Conservation (phyloP, 2,888 invertebrate species). For the Zhuqinia jingwanae region DNA sequence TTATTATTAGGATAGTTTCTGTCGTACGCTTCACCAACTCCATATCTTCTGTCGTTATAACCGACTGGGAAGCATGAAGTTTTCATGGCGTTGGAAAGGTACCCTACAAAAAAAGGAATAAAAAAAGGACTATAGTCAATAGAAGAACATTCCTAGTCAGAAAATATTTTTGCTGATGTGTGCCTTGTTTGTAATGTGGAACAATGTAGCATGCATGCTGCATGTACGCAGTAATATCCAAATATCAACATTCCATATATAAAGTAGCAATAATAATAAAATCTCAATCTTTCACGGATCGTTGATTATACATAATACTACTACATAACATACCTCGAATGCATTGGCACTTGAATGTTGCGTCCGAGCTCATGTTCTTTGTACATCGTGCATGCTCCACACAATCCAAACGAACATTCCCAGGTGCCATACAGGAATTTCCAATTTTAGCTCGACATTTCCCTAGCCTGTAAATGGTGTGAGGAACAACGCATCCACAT, state of each 20-base stretch:
- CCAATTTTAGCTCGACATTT: constrained; percentile 77
- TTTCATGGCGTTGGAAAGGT: constrained; percentile 69
- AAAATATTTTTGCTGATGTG: too few relatives aligned
- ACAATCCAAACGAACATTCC: constrained; percentile 73
- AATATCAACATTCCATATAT: not conserved
- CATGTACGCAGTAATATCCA: not conserved
- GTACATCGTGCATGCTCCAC: constrained; percentile 75
- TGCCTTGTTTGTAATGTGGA: not conserved
- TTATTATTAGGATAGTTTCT: not conserved
- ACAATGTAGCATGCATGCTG: not conserved
- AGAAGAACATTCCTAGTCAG: too few relatives aligned
- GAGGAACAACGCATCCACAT: constrained; percentile 75
- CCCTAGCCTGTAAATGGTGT: constrained; percentile 76
- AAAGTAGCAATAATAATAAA: constrained; percentile 19
- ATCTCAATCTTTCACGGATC: constrained; percentile 9
- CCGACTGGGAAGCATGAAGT: constrained; percentile 72
- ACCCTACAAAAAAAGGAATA: too few relatives aligned
- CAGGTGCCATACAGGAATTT: constrained; percentile 60
- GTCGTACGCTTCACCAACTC: constrained; percentile 27
- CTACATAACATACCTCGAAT: constrained; percentile 49
- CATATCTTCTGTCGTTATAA: constrained; percentile 45
- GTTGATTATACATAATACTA: not conserved
- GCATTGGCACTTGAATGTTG: constrained; percentile 72
- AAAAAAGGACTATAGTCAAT: too few relatives aligned
- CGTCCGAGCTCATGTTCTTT: constrained; percentile 64